Conservation (phyloP, 2,888 invertebrate species). For the Halocaridina rubra region DNA sequence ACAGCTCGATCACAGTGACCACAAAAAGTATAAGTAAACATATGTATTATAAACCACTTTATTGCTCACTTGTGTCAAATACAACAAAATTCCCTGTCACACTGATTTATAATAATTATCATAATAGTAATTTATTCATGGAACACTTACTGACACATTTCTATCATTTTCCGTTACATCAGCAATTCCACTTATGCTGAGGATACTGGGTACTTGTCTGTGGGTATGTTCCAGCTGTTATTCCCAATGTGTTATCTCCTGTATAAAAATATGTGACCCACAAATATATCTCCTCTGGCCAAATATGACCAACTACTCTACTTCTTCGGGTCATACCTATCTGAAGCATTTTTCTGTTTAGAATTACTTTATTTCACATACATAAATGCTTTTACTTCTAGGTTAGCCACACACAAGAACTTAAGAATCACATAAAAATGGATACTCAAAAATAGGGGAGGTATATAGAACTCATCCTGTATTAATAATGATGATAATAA, state of each 20-base stretch:
- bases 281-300: neutral
- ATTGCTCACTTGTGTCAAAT: constrained; percentile 56
- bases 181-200: too few species aligned
- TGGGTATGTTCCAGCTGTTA: too few species aligned
- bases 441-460: neutral
- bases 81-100: constrained; percentile 54
- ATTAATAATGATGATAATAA: too few species aligned
- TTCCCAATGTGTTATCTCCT: too few species aligned
- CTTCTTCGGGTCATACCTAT: too few species aligned
- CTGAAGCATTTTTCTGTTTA: neutral
- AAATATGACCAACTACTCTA: neutral
- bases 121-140: constrained; percentile 19
- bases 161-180: too few species aligned
- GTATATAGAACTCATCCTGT: neutral
- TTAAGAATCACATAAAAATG: constrained; percentile 14
- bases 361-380: neutral
- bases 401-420: neutral
- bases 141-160: too few species aligned
- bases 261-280: neutral
- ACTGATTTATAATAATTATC: constrained; percentile 41
- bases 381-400: neutral
- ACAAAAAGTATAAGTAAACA: too few species aligned
- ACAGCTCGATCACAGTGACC: too few species aligned
- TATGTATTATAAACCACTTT: constrained; percentile 42
- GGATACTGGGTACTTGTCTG: too few species aligned